Evolutionary conservation across 2,113 vertebrate genomes (phyloP).

Genomic region (Noturus placidus): DNA sequence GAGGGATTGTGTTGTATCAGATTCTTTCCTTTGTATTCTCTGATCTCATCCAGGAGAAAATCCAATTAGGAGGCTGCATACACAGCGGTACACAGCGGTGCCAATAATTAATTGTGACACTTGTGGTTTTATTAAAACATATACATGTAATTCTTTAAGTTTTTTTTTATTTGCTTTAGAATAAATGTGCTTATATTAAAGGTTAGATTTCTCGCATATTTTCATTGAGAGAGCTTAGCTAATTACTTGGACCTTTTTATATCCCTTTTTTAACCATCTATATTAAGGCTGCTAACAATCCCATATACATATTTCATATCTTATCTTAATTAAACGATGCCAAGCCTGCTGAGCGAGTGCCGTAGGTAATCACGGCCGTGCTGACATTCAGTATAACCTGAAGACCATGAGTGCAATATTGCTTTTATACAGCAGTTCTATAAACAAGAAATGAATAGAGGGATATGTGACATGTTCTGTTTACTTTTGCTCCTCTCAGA

Average conservation of each 20-base stretch:
- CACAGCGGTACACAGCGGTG: not conserved
- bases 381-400: not conserved
- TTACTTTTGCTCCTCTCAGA: constrained; percentile 67
- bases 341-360: not conserved
- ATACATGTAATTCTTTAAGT: not conserved
- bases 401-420: no score
- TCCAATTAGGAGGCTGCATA: not conserved
- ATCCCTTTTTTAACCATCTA: not conserved
- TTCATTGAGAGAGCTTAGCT: not conserved
- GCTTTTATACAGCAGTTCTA: no score
- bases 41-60: not conserved
- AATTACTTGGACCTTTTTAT: not conserved
- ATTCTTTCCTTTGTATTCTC: not conserved
- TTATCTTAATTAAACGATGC: not conserved
- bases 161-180: not conserved
- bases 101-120: not conserved
- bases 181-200: not conserved
- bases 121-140: not conserved
- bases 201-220: not conserved
- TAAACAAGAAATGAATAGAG: no score
- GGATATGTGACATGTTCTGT: no score
- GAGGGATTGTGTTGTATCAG: not conserved
- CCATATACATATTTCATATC: not conserved
- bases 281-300: not conserved
- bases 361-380: not conserved